Base-by-base conservation (phyloP, 1,140 invertebrate genomes). In the Leptopilina clavipes region DNA sequence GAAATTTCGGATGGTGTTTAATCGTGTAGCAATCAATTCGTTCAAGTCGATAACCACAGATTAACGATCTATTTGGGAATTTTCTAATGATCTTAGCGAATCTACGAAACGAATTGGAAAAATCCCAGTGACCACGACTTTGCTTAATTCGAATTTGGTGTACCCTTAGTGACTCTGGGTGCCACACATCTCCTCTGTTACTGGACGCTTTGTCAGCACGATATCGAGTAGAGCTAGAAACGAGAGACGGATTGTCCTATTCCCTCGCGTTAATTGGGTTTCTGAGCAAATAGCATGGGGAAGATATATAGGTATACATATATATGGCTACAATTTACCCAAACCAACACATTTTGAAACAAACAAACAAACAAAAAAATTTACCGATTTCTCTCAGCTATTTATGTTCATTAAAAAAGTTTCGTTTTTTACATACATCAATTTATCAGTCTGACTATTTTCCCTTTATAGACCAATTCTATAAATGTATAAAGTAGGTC, bases 231-330 rank as follows among this genome's bases (percentile, higher is more conserved):
- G 70, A 65, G 25, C 25, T 31, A 65, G 59, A 81, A 43, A 44
- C 40, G 74, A 43, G 75, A 76, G 76, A 79, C 73, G 80, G 70
- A 76, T 81, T 70, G 74, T 81, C 79, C 75, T 70, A 75, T 76
- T 79, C 76, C 79, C 80, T 44, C 71, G 17, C 19, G 76, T 37
- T 78, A 81, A 81, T 79, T 76, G 72, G 76, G 70, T 79, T 81
- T 79, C 65, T 54, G 77, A 76, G 75, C 48, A 74, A 81, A 76
- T 71, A 52, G 76, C 56, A 65, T 74, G 22, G 76, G 73, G 70
- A 78, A 70, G 71, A 78, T 71, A 44, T 74, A 75, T 52, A 31
- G 25, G 25, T 65, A 40, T 40, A 40, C 7, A 9, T 40, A 40
- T 40, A 40, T 65, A 22, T 14, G 12, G 25, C 12, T 65, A 37